These are phyloP conservation scores for Pelodiscus sinensis DNA, from an alignment of 2,113 vertebrate species.

Conservation along the genomic window DNA sequence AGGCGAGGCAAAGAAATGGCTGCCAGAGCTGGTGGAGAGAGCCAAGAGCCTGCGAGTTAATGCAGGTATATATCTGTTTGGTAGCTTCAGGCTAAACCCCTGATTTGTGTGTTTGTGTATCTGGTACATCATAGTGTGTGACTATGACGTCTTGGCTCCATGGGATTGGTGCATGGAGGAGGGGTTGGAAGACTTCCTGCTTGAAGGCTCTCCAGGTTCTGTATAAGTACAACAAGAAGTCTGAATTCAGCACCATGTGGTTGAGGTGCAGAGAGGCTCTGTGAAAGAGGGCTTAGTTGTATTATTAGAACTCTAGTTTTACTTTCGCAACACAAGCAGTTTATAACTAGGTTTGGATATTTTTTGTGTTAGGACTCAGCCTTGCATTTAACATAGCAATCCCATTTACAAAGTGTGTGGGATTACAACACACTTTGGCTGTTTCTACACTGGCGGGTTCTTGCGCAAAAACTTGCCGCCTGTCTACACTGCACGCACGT, in stretches of 20 bases:
- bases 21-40: conserved; percentile 93
- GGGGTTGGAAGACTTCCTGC: neutral
- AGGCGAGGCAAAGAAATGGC: conserved; percentile 90
- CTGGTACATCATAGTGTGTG: neutral
- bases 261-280: neutral
- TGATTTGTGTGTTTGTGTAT: neutral
- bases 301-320: conserved; percentile 3
- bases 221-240: neutral
- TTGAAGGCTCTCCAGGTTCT: too few relatives aligned
- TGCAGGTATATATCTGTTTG: conserved; percentile 82
- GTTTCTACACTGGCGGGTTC: too few relatives aligned
- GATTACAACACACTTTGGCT: too few relatives aligned
- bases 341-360: conserved; percentile 15
- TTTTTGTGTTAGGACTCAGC: neutral
- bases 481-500: too few relatives aligned
- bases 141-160: neutral
- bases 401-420: neutral
- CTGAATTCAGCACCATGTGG: neutral
- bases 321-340: neutral
- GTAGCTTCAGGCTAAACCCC: neutral
- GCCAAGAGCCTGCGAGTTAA: conserved; percentile 90
- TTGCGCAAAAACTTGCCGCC: too few relatives aligned
- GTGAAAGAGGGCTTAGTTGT: neutral
- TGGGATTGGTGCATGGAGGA: neutral
- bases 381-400: neutral